phyloP scores from a whole-genome alignment of 37 sponge, comb jelly and placozoan genomes.

The Corticium candelabrum region DNA sequence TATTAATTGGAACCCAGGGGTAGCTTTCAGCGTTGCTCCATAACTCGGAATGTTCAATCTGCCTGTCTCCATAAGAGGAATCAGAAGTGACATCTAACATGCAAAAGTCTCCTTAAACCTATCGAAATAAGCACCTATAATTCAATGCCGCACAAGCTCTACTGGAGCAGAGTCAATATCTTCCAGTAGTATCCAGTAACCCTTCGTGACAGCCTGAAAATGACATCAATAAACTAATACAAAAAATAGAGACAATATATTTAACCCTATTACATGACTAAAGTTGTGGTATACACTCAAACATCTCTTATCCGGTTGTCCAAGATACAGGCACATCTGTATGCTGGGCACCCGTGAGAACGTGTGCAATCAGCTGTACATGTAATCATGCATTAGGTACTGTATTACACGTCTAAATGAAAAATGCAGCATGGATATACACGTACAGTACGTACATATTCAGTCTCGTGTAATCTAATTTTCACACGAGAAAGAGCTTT shows the following conservation, averaged over 20 bases:
- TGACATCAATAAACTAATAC: neutral
- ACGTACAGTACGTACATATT: no score
- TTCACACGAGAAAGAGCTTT: no score
- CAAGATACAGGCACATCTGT: no score
- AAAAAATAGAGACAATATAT: neutral
- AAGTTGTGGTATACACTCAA: neutral
- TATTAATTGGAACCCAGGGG: conserved; percentile 3
- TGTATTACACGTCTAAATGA: no score
- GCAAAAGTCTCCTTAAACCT: neutral
- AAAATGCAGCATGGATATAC: no score
- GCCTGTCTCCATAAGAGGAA: conserved; percentile 6
- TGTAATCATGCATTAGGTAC: no score
- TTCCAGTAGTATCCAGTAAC: conserved; percentile 76
- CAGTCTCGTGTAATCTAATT: no score
- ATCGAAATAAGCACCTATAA: neutral
- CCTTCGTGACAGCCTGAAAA: conserved; percentile 49
- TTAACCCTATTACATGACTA: neutral
- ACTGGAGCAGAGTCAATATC: conserved; percentile 25
- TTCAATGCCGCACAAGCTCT: neutral
- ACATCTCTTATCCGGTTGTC: neutral
- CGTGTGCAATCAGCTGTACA: no score
- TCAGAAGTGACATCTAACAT: conserved; percentile 14
- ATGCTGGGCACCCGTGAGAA: no score
- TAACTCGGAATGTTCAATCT: conserved; percentile 39
- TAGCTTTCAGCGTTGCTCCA: conserved; percentile 9